phyloP scores from a whole-genome alignment of 64 coral and sea anemone species.

The Anthopleura sola region DNA sequence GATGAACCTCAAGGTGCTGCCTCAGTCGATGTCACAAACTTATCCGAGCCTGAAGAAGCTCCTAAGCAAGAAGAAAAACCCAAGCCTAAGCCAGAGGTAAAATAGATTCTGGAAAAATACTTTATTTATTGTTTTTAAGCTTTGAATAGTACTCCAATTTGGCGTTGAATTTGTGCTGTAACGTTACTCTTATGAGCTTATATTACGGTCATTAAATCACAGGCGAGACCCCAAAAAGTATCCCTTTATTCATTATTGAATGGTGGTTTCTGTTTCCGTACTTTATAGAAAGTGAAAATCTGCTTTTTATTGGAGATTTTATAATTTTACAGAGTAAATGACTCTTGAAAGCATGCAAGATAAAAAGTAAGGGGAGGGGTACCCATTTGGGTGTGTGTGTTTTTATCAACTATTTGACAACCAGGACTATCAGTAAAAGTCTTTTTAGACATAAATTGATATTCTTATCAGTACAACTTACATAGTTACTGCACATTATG shows the following conservation, averaged over 20 bases:
- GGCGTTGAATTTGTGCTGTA: background rate
- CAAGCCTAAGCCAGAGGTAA: slow-evolving; percentile 52
- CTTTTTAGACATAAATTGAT: too few species aligned
- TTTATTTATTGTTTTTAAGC: background rate
- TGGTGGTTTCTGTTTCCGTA: background rate
- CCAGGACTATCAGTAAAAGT: too few species aligned
- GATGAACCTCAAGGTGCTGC: slow-evolving; percentile 8
- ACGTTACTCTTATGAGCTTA: background rate
- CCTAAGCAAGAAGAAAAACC: slow-evolving; percentile 5
- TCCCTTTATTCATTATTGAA: background rate
- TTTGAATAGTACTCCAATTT: background rate
- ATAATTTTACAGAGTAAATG: background rate
- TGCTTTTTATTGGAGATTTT: background rate
- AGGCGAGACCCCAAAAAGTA: background rate
- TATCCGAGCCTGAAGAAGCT: slow-evolving; percentile 33
- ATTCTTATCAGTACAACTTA: background rate
- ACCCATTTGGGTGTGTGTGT: background rate
- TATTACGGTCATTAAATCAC: background rate
- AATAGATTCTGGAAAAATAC: background rate
- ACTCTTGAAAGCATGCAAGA: background rate
- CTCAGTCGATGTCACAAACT: slow-evolving; percentile 37
- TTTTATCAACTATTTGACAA: too few species aligned
- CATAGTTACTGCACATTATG: too few species aligned
- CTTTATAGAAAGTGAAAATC: background rate
- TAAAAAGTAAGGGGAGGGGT: background rate